phyloP scores from a whole-genome alignment of 1,140 invertebrate species.

The Hetaerina americana region DNA sequence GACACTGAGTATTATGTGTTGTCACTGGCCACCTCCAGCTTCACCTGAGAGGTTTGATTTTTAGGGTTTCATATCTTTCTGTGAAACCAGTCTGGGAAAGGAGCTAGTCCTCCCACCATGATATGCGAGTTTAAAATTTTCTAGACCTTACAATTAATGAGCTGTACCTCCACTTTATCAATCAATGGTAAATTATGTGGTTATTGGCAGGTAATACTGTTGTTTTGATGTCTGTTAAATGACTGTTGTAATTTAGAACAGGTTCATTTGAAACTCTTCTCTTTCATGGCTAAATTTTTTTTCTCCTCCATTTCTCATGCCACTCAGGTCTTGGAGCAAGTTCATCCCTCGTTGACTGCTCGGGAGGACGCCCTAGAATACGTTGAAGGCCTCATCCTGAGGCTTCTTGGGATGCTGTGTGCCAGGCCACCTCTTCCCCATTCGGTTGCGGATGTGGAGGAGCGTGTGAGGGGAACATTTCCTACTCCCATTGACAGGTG shows the following conservation, averaged over 20 bases:
- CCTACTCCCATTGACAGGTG: constrained; percentile 86
- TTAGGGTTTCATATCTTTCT: too few relatives aligned
- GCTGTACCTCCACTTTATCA: too few relatives aligned
- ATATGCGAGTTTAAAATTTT: too few relatives aligned
- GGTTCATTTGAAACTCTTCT: neutral
- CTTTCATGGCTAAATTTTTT: neutral
- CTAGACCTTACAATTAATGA: too few relatives aligned
- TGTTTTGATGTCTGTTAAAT: neutral
- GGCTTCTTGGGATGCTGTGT: constrained; percentile 77
- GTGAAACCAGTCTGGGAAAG: too few relatives aligned
- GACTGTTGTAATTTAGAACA: too few relatives aligned
- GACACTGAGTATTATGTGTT: too few relatives aligned
- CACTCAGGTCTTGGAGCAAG: constrained; percentile 79
- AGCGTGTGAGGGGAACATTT: constrained; percentile 80
- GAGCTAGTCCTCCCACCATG: too few relatives aligned
- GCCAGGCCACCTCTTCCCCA: constrained; percentile 50
- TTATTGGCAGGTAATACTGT: neutral
- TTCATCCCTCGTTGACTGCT: constrained; percentile 73
- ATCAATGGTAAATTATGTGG: too few relatives aligned
- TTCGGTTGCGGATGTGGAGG: constrained; percentile 66
- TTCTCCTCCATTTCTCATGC: too few relatives aligned
- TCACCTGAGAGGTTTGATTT: too few relatives aligned
- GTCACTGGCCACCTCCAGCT: too few relatives aligned
- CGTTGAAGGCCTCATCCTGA: constrained; percentile 81
- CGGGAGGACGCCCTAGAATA: constrained; percentile 85